A percentile compares a stretch with the other conserved stretches of the same genome.
These are phyloP conservation scores for Hyperoodon ampullatus DNA, from an alignment of 2,113 vertebrate genomes.

Conservation along the genomic window DNA sequence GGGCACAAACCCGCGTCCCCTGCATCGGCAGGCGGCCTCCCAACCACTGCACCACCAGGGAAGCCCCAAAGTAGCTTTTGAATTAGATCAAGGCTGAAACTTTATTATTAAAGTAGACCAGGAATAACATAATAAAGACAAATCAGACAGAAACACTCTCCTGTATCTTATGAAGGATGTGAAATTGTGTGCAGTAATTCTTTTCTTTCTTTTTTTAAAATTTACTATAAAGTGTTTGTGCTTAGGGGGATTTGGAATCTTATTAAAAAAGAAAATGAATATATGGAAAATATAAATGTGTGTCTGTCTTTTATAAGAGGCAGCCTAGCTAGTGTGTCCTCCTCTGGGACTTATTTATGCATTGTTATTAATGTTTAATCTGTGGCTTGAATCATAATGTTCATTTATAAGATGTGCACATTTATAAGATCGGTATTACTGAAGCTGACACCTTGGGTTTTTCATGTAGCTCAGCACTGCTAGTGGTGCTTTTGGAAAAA, in stretches of 20 bases:
- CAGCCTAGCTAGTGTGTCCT: background rate
- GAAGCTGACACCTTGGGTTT: background rate
- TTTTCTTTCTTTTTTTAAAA: background rate
- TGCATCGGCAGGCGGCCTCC: too few relatives aligned
- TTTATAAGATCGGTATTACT: background rate
- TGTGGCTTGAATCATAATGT: background rate
- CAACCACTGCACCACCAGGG: too few relatives aligned
- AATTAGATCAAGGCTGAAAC: conserved; percentile 30
- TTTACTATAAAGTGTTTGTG: conserved; percentile 27
- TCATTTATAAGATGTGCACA: conserved; percentile 13
- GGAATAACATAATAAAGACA: background rate
- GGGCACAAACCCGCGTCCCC: too few relatives aligned
- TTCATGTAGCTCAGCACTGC: background rate
- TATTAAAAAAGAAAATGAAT: conserved; percentile 48
- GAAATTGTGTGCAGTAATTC: background rate
- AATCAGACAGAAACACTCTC: background rate
- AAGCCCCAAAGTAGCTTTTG: background rate
- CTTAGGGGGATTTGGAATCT: conserved; percentile 38
- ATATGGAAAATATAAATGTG: background rate
- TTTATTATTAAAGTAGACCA: conserved; percentile 33
- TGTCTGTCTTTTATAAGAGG: background rate
- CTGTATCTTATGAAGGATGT: background rate
- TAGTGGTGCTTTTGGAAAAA: background rate
- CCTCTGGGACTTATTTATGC: background rate
- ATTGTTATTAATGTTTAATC: conserved; percentile 25